phyloP scores from a whole-genome alignment of 2,797 vertebrate species.

The Phrynocephalus forsythii region DNA sequence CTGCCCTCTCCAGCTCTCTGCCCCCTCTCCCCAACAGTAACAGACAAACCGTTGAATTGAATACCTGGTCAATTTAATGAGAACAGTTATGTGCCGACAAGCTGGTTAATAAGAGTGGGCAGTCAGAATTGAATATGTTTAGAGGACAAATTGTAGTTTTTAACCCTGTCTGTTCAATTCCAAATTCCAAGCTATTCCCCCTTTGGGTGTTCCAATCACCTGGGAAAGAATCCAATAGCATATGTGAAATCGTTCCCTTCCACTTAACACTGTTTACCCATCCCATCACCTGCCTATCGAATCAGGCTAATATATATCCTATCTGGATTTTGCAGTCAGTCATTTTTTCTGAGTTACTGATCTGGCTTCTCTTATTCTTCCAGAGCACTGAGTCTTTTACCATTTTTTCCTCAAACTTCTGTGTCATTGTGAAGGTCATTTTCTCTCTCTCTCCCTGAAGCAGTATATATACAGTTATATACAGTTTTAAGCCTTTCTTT shows the following conservation, averaged over 20 bases:
- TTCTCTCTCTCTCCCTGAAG: neutral
- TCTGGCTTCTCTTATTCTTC: constrained; percentile 21
- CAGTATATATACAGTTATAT: constrained; percentile 23
- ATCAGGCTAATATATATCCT: constrained; percentile 44
- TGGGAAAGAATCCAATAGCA: constrained; percentile 30
- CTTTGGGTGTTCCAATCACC: constrained; percentile 34
- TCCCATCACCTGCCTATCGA: constrained; percentile 40
- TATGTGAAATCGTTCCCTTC: constrained; percentile 32
- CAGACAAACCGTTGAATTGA: constrained; percentile 55
- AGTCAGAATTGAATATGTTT: constrained; percentile 55
- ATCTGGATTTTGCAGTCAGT: constrained; percentile 45
- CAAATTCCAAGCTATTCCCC: constrained; percentile 42
- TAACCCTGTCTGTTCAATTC: constrained; percentile 52
- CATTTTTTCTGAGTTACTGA: constrained; percentile 33
- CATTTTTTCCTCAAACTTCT: constrained; percentile 10
- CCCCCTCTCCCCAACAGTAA: constrained; percentile 4
- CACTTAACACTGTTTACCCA: constrained; percentile 29
- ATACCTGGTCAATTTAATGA: constrained; percentile 64
- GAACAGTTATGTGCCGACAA: constrained; percentile 57
- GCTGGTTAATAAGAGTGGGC: constrained; percentile 63
- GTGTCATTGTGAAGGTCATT: constrained; percentile 55
- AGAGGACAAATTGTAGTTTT: constrained; percentile 50
- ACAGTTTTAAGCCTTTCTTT: constrained; percentile 28
- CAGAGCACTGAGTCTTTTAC: constrained; percentile 15
- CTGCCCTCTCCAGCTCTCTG: constrained; percentile 35